Base-by-base conservation (phyloP, 2,797 vertebrate genomes). In the Aulostomus chinensis region DNA sequence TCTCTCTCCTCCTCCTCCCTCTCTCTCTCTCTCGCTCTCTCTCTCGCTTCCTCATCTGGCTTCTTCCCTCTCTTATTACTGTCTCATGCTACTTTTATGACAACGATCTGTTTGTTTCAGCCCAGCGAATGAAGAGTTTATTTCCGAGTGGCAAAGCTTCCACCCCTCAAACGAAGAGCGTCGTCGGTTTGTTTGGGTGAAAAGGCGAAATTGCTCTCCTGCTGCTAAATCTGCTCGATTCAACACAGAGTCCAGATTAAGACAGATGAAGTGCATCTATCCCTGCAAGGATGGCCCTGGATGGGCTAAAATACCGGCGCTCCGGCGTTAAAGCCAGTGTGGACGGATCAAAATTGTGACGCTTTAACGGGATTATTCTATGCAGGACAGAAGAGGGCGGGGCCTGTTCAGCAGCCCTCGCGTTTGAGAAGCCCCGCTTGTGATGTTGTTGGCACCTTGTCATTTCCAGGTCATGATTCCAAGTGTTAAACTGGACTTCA, bases 401-500 rank as follows among this genome's bases (percentile, higher is more conserved):
- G 8, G 24, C 22, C 10, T 25, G 7, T 40, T 12, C 15, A 13
- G 9, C 26, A 28, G 25, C 24, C n/a, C 37, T n/a, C n/a, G n/a
- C n/a, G n/a, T n/a, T n/a, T n/a, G n/a, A n/a, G n/a, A n/a, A n/a
- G n/a, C n/a, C n/a, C n/a, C n/a, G 4, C 32, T 1, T 67, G 3
- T n/a, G 11, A n/a, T n/a, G n/a, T n/a, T 42, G 20, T 33, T 56
- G 29, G 33, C 32, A 5, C 41, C 24, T 32, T 88, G 55, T 84
- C 67, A 9, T 79, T 46, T 58, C 9, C 79, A 90, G 88, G 88
- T 90, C 64, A 86, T 89, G 80, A 90, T 90, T 54, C 88, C 88
- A 22, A 90, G 84, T 15, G 87, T 89, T 84, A 96, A 94, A 89
- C 92, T 92, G 78, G 93, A 96, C 92, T 95, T 92, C 86, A 96